A percentile compares a stretch with the other conserved stretches of the same genome.
These are phyloP conservation scores for Eueides isabella DNA, from an alignment of 1,140 invertebrate species.

Conservation along the genomic window DNA sequence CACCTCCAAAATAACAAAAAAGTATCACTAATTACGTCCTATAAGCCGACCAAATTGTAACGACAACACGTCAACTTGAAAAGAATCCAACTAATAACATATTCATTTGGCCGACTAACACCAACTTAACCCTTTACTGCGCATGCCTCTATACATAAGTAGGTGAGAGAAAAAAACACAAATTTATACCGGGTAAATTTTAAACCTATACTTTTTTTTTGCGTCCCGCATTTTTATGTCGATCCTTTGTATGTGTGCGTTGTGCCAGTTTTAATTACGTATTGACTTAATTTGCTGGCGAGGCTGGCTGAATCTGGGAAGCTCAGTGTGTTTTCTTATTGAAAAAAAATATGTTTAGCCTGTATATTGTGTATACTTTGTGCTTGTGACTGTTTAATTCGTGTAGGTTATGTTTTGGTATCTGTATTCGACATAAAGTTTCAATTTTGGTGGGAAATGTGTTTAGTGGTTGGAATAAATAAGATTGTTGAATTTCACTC, in stretches of 20 bases:
- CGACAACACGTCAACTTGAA: neutral
- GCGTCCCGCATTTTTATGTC: constrained; percentile 76
- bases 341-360: neutral
- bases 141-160: constrained; percentile 79
- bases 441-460: constrained; percentile 61
- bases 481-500: constrained; percentile 22
- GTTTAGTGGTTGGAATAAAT: constrained; percentile 37
- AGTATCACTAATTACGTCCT: constrained; percentile 54
- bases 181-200: constrained; percentile 83
- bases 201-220: constrained; percentile 82
- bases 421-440: constrained; percentile 34
- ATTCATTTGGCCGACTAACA: constrained; percentile 43
- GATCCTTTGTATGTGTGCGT: constrained; percentile 79
- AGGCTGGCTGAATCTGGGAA: constrained; percentile 58
- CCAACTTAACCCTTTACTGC: constrained; percentile 77
- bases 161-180: constrained; percentile 80
- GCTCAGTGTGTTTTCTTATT: constrained; percentile 29
- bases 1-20: constrained; percentile 50
- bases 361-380: constrained; percentile 1
- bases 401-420: constrained; percentile 53
- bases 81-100: constrained; percentile 9
- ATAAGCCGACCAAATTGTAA: constrained; percentile 48
- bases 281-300: constrained; percentile 81
- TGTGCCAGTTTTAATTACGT: constrained; percentile 80
- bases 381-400: constrained; percentile 28